A percentile compares a stretch with the other conserved stretches of the same genome.
phyloP scores from a whole-genome alignment of 64 coral and sea anemone species.

The Acropora yongei region DNA sequence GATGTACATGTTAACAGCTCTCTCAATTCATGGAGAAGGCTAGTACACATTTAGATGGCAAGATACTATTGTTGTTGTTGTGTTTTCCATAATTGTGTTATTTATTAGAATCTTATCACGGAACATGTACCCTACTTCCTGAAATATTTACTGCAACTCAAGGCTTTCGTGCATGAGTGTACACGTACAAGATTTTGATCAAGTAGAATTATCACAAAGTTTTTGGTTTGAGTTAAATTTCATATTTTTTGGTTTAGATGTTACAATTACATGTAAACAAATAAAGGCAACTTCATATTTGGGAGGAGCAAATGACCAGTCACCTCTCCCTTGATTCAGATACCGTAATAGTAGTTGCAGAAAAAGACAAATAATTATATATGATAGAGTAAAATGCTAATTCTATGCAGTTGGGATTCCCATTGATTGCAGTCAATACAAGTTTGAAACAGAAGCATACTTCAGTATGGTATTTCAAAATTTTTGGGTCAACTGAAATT shows the following conservation, averaged over 20 bases:
- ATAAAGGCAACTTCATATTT: too few species aligned
- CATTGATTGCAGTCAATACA: too few species aligned
- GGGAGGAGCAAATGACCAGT: too few species aligned
- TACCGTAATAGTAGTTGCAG: too few species aligned
- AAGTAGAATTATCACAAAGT: neutral
- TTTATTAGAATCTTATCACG: conserved; percentile 26
- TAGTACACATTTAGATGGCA: neutral
- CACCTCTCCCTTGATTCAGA: too few species aligned
- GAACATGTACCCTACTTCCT: conserved; percentile 1
- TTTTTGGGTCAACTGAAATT: too few species aligned
- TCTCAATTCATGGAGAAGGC: conserved; percentile 26
- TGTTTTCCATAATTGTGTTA: conserved; percentile 14
- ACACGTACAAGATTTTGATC: neutral
- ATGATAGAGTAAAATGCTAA: too few species aligned
- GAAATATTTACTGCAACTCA: conserved; percentile 15
- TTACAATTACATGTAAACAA: too few species aligned
- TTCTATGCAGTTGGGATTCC: too few species aligned
- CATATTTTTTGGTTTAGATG: neutral
- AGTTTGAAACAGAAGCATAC: too few species aligned
- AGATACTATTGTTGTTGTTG: neutral
- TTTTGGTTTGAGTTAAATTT: conserved; percentile 1
- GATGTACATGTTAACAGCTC: conserved; percentile 37
- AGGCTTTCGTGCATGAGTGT: conserved; percentile 3
- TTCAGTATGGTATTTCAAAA: too few species aligned
- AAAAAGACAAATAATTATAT: too few species aligned